phyloP scores from a whole-genome alignment of 2,113 vertebrate genomes.

The Platysternon megacephalum region DNA sequence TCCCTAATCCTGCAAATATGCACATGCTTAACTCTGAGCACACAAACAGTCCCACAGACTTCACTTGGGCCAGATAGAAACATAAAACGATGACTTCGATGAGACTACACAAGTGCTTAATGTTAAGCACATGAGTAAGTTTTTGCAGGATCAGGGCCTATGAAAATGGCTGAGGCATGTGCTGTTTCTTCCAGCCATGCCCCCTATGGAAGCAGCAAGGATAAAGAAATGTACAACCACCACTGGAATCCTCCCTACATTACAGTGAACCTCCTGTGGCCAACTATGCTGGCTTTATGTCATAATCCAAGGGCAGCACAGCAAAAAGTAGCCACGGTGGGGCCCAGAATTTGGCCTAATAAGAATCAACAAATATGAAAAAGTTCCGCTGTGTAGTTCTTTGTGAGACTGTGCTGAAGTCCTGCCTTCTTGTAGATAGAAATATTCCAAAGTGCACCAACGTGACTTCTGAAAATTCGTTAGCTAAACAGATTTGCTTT shows the following conservation, averaged over 20 bases:
- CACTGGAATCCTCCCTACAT: neutral
- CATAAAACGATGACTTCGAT: neutral
- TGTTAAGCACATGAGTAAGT: neutral
- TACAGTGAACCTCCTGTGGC: neutral
- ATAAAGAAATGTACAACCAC: neutral
- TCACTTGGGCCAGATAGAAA: neutral
- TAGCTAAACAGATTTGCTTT: neutral
- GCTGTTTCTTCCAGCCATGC: neutral
- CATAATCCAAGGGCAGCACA: neutral
- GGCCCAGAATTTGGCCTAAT: neutral
- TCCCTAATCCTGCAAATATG: neutral
- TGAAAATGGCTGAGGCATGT: neutral
- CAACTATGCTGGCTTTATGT: neutral
- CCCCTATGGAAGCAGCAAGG: neutral
- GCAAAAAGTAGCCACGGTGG: neutral
- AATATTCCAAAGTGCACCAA: neutral
- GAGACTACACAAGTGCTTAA: neutral
- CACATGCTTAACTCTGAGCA: neutral
- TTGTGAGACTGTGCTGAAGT: neutral
- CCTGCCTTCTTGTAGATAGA: neutral
- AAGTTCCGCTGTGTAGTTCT: neutral
- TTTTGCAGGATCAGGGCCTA: neutral
- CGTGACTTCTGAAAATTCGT: neutral
- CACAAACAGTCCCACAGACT: neutral
- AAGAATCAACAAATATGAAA: neutral